phyloP scores from a whole-genome alignment of 2,888 invertebrate genomes.

The Lasioglossum calceatum region DNA sequence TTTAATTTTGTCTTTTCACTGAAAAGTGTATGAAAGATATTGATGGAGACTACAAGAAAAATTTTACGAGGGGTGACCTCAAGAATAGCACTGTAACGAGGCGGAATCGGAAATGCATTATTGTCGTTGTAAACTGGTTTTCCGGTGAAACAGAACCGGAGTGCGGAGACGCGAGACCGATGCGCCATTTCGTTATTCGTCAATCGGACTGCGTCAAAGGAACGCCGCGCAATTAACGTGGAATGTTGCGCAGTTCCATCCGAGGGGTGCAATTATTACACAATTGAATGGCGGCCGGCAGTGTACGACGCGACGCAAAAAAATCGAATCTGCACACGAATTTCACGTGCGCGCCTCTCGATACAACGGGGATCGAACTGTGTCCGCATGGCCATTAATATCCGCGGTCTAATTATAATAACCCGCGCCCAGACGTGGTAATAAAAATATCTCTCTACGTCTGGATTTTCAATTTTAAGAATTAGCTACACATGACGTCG shows the following conservation, averaged over 20 bases:
- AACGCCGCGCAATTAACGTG: constrained; percentile 36
- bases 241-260: constrained; percentile 29
- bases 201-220: constrained; percentile 25
- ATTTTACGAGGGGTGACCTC: too few relatives aligned
- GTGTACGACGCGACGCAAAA: background rate
- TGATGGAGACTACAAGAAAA: too few relatives aligned
- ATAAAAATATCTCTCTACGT: background rate
- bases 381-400: background rate
- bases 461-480: background rate
- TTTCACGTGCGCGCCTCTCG: background rate
- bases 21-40: too few relatives aligned
- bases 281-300: constrained; percentile 29
- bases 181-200: constrained; percentile 31
- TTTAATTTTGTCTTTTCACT: too few relatives aligned
- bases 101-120: constrained; percentile 1
- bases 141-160: background rate
- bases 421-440: background rate
- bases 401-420: background rate
- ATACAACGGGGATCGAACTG: background rate
- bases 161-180: background rate
- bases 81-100: too few relatives aligned
- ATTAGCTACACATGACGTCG: too few relatives aligned
- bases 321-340: constrained; percentile 21
- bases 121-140: constrained; percentile 3
- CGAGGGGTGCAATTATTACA: constrained; percentile 34